phyloP scores from a whole-genome alignment of 2,888 invertebrate species.

The Dicranocentrus wangi region DNA sequence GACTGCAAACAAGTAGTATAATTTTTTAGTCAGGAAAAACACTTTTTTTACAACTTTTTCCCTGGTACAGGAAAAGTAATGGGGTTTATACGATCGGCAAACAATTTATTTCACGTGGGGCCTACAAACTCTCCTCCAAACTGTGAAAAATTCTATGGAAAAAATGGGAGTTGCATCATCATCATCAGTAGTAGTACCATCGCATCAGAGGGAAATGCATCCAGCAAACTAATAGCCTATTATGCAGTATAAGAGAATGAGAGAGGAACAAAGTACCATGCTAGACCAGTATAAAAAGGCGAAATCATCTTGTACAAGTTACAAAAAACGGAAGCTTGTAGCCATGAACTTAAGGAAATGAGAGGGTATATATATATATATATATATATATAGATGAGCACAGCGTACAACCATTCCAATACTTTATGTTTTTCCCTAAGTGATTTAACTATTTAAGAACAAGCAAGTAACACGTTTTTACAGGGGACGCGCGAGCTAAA shows the following conservation, averaged over 20 bases:
- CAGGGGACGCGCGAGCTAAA: conserved; percentile 25
- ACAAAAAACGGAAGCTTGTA: conserved; percentile 41
- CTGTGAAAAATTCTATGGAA: background rate
- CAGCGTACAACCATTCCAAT: background rate
- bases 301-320: no score
- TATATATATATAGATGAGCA: no score
- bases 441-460: conserved; percentile 51
- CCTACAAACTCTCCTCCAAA: no score
- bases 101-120: conserved; percentile 36
- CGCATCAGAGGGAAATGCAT: background rate
- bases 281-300: no score
- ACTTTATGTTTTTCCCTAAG: conserved; percentile 36
- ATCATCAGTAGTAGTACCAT: conserved; percentile 28
- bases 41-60: conserved; percentile 5
- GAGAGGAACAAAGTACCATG: conserved; percentile 8
- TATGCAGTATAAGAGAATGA: background rate
- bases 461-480: conserved; percentile 38
- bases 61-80: conserved; percentile 43
- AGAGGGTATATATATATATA: conserved; percentile 12
- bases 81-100: conserved; percentile 25
- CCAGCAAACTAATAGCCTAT: background rate
- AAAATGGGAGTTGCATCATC: conserved; percentile 48
- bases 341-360: conserved; percentile 52
- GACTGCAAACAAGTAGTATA: background rate
- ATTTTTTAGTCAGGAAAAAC: conserved; percentile 12